These are phyloP conservation scores for Idaea straminata DNA, from an alignment of 2,888 invertebrate genomes.

Conservation along the genomic window DNA sequence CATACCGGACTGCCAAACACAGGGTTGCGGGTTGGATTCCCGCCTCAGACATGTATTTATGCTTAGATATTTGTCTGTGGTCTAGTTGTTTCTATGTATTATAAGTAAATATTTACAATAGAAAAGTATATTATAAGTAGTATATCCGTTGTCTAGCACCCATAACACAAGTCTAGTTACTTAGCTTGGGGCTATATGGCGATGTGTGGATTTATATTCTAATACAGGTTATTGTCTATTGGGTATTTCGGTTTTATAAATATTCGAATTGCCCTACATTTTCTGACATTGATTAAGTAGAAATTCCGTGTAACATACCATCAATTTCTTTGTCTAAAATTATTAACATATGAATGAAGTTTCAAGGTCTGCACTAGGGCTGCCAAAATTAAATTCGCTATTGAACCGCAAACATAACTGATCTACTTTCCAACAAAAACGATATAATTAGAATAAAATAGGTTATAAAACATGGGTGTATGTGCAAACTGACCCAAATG, in stretches of 20 bases:
- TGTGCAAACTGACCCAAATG: constrained; percentile 71
- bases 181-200: too few species aligned
- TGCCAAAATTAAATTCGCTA: constrained; percentile 24
- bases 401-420: constrained; percentile 39
- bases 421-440: constrained; percentile 47
- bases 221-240: background rate
- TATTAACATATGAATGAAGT: constrained; percentile 15
- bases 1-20: too few species aligned
- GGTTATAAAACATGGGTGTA: constrained; percentile 64
- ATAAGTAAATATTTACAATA: too few species aligned
- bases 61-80: too few species aligned
- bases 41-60: too few species aligned
- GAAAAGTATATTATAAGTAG: too few species aligned
- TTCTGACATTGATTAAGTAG: background rate
- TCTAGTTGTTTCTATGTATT: too few species aligned
- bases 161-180: too few species aligned
- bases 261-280: background rate
- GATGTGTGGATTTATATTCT: background rate
- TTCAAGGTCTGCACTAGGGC: constrained; percentile 18
- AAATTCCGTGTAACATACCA: background rate
- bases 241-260: background rate
- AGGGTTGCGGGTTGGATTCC: too few species aligned
- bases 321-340: background rate
- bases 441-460: constrained; percentile 62
- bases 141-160: too few species aligned